phyloP scores from a whole-genome alignment of 2,113 vertebrate genomes.

The Xenopus tropicalis region UCB_Xtro_10.0 CM004445.2:74053001-74053500 shows the following conservation, averaged over 20 bases:
- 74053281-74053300: background rate
- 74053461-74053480: too few relatives aligned
- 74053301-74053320: background rate
- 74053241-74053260: background rate
- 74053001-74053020: constrained; percentile 47
- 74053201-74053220: background rate
- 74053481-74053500: too few relatives aligned
- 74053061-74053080: constrained; percentile 46
- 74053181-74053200: constrained; percentile 25
- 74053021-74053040: constrained; percentile 46
- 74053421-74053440: too few relatives aligned
- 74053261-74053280: background rate
- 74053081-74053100: constrained; percentile 47
- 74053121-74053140: constrained; percentile 43
- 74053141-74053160: constrained; percentile 35
- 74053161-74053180: constrained; percentile 37
- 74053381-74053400: too few relatives aligned
- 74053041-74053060: constrained; percentile 43
- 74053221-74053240: background rate
- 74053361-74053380: too few relatives aligned
- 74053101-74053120: constrained; percentile 46
- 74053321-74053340: background rate
- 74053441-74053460: too few relatives aligned
- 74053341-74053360: too few relatives aligned
- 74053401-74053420: too few relatives aligned